phyloP scores from a whole-genome alignment of 2,797 vertebrate species.

The Apogon hyalosoma region DNA sequence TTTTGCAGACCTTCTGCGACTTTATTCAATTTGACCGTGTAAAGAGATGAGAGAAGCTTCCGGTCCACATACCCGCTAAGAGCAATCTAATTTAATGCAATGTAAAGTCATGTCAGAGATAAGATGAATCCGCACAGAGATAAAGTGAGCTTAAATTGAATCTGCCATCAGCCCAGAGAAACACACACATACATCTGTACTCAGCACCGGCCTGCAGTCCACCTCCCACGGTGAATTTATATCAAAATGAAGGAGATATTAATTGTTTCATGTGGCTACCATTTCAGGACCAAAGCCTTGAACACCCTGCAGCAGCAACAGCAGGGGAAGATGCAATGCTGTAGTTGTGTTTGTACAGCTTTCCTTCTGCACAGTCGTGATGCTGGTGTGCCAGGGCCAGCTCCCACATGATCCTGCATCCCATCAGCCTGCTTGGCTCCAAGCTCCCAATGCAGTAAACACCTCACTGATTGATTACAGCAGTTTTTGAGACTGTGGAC shows the following conservation, averaged over 20 bases:
- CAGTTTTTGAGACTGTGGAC: constrained; percentile 37
- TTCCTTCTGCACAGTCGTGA: constrained; percentile 1
- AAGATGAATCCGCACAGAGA: constrained; percentile 64
- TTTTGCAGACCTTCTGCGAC: constrained; percentile 35
- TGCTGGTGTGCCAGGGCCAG: constrained; percentile 1
- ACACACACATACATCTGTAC: constrained; percentile 34
- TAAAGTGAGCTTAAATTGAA: constrained; percentile 73
- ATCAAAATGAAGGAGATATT: constrained; percentile 51
- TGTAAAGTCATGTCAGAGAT: constrained; percentile 64
- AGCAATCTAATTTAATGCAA: constrained; percentile 69
- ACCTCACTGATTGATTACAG: constrained; percentile 49
- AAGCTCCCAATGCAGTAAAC: neutral
- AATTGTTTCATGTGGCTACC: constrained; percentile 60
- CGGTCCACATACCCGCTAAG: constrained; percentile 41
- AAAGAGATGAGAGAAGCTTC: constrained; percentile 56
- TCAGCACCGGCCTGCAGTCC: constrained; percentile 7
- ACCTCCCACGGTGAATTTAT: constrained; percentile 32
- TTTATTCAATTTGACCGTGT: constrained; percentile 52
- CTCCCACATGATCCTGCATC: constrained; percentile 5
- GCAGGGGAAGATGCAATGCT: constrained; percentile 14
- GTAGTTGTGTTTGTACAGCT: constrained; percentile 35
- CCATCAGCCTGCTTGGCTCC: constrained; percentile 11
- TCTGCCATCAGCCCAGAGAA: constrained; percentile 54
- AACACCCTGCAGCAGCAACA: constrained; percentile 15
- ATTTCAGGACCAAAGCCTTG: constrained; percentile 24